A percentile compares a stretch with the other conserved stretches of the same genome.
Conservation (phyloP, 2,888 invertebrate species). For the Chydorus sphaericus region DNA sequence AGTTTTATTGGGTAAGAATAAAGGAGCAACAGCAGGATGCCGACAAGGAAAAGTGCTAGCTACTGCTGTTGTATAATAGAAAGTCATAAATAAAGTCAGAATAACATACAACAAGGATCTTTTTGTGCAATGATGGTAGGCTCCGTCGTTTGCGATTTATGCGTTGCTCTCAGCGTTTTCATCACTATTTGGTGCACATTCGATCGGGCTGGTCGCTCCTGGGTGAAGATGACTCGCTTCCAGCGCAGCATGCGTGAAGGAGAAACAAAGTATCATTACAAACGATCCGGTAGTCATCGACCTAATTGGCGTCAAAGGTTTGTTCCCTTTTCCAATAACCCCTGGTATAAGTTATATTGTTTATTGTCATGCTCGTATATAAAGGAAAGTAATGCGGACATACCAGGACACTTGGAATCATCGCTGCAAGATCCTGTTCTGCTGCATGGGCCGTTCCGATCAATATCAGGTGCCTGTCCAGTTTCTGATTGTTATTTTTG, state of each 20-base stretch:
- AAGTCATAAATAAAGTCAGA: neutral
- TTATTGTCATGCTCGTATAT: constrained; percentile 22
- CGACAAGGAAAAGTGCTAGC: neutral
- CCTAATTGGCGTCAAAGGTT: constrained; percentile 69
- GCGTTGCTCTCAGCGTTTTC: constrained; percentile 51
- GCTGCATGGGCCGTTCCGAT: constrained; percentile 64
- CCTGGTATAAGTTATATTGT: neutral
- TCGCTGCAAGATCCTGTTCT: constrained; percentile 62
- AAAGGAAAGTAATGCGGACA: constrained; percentile 66
- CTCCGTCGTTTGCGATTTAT: constrained; percentile 40
- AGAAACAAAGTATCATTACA: constrained; percentile 47
- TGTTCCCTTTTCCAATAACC: neutral
- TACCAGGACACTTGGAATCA: constrained; percentile 81
- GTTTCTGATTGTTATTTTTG: neutral
- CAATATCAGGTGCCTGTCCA: constrained; percentile 41
- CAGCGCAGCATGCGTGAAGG: constrained; percentile 64
- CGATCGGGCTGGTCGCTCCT: constrained; percentile 71
- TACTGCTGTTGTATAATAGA: too few species aligned
- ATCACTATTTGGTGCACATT: constrained; percentile 74
- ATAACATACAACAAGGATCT: neutral
- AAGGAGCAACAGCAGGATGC: neutral
- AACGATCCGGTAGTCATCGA: constrained; percentile 57
- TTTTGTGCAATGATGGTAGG: neutral
- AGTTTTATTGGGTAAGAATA: constrained; percentile 53
- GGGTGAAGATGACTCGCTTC: constrained; percentile 80